Evolutionary conservation across 2,113 vertebrate species (phyloP).

Genomic region (Poeciliopsis occidentalis): DNA sequence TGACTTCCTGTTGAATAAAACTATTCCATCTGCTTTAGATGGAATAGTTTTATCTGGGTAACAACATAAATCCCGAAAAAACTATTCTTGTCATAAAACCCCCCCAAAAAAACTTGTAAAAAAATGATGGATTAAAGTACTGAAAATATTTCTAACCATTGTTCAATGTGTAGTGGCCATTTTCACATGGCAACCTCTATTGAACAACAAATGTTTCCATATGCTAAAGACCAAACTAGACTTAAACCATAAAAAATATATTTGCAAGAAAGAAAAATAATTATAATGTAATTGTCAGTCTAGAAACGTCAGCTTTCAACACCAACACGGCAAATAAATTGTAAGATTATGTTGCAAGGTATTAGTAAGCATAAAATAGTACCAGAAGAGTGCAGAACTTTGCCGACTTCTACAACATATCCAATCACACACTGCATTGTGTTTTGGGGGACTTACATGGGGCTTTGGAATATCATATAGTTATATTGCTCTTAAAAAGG

Average conservation of each 20-base stretch:
- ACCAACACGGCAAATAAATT: not conserved
- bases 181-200: slow-evolving; percentile 40
- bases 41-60: not conserved
- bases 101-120: not conserved
- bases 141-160: slow-evolving; percentile 10
- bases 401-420: not conserved
- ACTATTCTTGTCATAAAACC: too few relatives aligned
- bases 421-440: not conserved
- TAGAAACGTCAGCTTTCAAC: slow-evolving; percentile 44
- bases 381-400: not conserved
- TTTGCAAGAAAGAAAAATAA: too few relatives aligned
- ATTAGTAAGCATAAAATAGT: slow-evolving; percentile 5
- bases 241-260: not conserved
- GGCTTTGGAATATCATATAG: not conserved
- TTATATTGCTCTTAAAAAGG: not conserved
- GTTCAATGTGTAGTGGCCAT: not conserved
- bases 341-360: too few relatives aligned
- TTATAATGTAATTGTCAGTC: slow-evolving; percentile 10
- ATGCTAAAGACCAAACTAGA: slow-evolving; percentile 20
- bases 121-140: not conserved
- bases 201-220: slow-evolving; percentile 17
- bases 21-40: not conserved
- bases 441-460: not conserved
- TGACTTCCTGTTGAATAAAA: slow-evolving; percentile 38
- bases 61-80: not conserved